These are phyloP conservation scores for Cercopithecus mona DNA, from an alignment of 2,113 vertebrate species.

Conservation along the genomic window DNA sequence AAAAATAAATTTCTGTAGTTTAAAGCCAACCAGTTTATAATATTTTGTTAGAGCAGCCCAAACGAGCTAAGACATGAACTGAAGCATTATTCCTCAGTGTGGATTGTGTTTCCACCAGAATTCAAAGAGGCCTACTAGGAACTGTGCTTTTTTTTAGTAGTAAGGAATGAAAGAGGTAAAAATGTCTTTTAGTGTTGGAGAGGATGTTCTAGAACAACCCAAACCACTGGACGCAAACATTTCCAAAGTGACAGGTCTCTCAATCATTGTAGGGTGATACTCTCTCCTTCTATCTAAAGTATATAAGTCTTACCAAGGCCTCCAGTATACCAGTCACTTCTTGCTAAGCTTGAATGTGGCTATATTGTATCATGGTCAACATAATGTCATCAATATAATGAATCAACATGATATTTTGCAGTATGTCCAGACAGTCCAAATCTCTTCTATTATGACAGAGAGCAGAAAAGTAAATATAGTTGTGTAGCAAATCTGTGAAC, in stretches of 20 bases:
- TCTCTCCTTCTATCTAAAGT: not conserved
- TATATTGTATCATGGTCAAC: not conserved
- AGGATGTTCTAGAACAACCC: not conserved
- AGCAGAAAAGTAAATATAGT: not conserved
- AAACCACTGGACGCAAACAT: not conserved
- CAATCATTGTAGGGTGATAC: not conserved
- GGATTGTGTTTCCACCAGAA: not conserved
- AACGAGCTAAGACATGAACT: not conserved
- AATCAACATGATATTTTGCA: not conserved
- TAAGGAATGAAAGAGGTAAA: not conserved
- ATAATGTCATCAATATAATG: not conserved
- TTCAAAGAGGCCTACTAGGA: not conserved
- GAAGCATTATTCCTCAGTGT: not conserved
- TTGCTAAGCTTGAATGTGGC: not conserved
- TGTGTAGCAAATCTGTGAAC: not conserved
- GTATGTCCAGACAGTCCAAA: not conserved
- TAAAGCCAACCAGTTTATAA: not conserved
- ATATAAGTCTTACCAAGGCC: not conserved
- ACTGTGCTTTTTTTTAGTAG: not conserved
- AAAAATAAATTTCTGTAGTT: not conserved
- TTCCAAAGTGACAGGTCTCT: not conserved
- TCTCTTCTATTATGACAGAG: not conserved
- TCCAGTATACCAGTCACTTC: not conserved
- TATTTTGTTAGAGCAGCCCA: not conserved
- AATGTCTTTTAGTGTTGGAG: not conserved